Conservation (phyloP, 2,113 vertebrate genomes). For the Cheilinus undulatus region DNA sequence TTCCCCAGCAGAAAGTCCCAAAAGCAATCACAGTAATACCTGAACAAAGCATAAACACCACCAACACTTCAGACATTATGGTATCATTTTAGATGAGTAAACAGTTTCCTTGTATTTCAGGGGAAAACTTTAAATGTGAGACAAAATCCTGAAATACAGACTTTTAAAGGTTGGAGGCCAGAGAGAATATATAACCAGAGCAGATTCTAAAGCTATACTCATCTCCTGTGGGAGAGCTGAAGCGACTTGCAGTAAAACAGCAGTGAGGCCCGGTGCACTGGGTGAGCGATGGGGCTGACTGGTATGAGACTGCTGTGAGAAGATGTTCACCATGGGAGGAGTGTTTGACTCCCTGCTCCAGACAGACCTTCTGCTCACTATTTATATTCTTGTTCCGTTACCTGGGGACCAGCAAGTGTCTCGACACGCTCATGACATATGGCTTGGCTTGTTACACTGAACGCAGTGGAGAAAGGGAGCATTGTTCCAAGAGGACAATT, state of each 20-base stretch:
- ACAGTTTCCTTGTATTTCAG: background rate
- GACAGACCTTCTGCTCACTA: slow-evolving; percentile 41
- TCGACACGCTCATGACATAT: slow-evolving; percentile 38
- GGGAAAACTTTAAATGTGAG: slow-evolving; percentile 2
- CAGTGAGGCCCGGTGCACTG: slow-evolving; percentile 17
- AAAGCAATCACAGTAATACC: too few relatives aligned
- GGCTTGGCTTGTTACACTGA: slow-evolving; percentile 27
- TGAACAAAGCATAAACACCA: background rate
- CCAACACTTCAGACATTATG: background rate
- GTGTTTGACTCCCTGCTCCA: slow-evolving; percentile 52
- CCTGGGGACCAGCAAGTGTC: slow-evolving; percentile 21
- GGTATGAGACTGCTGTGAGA: slow-evolving; percentile 16
- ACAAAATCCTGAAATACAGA: slow-evolving; percentile 19
- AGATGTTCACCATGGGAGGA: slow-evolving; percentile 51
- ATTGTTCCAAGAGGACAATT: slow-evolving; percentile 11
- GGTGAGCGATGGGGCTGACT: slow-evolving; percentile 36
- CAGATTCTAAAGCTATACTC: background rate
- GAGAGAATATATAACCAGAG: slow-evolving; percentile 14
- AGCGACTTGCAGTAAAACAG: slow-evolving; percentile 36
- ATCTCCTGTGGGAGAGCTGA: slow-evolving; percentile 27
- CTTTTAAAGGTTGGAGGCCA: slow-evolving; percentile 11
- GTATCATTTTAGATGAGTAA: background rate
- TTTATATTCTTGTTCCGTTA: slow-evolving; percentile 56
- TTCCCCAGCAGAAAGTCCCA: too few relatives aligned
- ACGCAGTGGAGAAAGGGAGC: background rate